These are phyloP conservation scores for Orthosia incerta DNA, from an alignment of 2,888 invertebrate species.

Conservation along the genomic window DNA sequence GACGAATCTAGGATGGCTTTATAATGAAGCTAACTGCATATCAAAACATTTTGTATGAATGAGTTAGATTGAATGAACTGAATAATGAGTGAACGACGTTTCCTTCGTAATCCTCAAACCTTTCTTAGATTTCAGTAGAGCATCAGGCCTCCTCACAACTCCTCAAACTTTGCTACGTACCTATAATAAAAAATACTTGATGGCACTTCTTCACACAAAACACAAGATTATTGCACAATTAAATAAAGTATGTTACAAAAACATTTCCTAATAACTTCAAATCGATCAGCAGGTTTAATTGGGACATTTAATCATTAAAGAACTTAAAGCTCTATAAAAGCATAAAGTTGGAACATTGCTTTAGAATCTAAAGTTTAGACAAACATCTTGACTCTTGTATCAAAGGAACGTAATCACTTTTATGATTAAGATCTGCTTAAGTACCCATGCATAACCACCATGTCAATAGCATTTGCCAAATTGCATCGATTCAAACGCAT, in stretches of 20 bases:
- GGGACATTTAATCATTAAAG: constrained; percentile 16
- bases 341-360: constrained; percentile 3
- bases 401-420: constrained; percentile 43
- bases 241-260: neutral
- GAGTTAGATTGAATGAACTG: neutral
- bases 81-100: neutral
- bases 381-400: constrained; percentile 45
- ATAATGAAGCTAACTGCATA: neutral
- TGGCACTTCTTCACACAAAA: neutral
- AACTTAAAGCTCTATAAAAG: neutral
- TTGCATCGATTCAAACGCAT: constrained; percentile 21
- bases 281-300: constrained; percentile 2
- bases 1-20: constrained; percentile 7
- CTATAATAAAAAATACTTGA: neutral
- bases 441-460: constrained; percentile 14
- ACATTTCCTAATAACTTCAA: constrained; percentile 7
- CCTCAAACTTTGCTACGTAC: neutral
- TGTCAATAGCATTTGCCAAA: constrained; percentile 35
- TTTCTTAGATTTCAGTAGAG: neutral
- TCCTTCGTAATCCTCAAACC: neutral
- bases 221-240: neutral
- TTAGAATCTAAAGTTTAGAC: constrained; percentile 37
- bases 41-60: neutral
- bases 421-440: constrained; percentile 35
- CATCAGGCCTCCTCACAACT: neutral